Evolutionary conservation across 2,797 vertebrate genomes (phyloP).

Genomic region (Gymnothorax javanicus): DNA sequence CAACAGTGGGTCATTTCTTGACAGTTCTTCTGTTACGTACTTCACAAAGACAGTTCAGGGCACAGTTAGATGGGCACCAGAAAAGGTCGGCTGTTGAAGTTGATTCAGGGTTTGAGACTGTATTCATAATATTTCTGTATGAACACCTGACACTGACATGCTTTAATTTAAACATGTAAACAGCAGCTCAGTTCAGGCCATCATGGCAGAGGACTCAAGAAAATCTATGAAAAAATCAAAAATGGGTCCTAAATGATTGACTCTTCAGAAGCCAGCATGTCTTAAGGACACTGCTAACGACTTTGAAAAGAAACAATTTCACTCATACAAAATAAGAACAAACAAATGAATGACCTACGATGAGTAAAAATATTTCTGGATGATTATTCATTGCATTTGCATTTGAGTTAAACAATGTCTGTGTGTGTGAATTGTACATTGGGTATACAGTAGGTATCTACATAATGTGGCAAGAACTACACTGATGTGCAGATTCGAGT

Average conservation of each 20-base stretch:
- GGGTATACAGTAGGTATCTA: too few relatives aligned
- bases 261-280: not conserved
- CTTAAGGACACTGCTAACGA: not conserved
- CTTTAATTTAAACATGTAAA: not conserved
- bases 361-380: too few relatives aligned
- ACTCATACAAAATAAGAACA: not conserved
- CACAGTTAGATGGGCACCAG: not conserved
- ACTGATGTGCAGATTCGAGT: not conserved
- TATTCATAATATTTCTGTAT: not conserved
- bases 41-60: not conserved
- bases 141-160: not conserved
- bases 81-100: not conserved
- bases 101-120: not conserved
- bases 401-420: too few relatives aligned
- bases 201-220: not conserved
- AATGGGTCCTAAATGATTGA: not conserved
- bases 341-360: not conserved
- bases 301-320: not conserved
- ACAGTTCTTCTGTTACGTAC: not conserved
- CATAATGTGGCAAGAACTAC: not conserved
- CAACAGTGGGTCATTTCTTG: not conserved
- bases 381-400: too few relatives aligned
- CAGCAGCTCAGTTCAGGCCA: not conserved
- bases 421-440: too few relatives aligned
- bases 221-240: not conserved